Base-by-base conservation (phyloP, 2,888 invertebrate genomes). In the Oscheius myriophilus region DNA sequence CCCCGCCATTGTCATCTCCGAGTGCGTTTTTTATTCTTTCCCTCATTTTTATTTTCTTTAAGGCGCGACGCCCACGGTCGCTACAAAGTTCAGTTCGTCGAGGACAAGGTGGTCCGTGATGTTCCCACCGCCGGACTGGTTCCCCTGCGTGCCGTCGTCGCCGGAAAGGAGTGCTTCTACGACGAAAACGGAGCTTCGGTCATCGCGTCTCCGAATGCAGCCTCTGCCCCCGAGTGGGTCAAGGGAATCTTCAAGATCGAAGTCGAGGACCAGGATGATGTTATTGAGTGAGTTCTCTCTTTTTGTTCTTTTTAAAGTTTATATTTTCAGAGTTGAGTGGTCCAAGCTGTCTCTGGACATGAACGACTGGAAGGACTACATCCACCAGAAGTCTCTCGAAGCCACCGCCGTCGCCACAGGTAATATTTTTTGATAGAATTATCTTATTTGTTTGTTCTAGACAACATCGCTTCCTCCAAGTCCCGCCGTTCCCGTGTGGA, bases 101-200 rank as follows among this genome's bases (percentile, higher is more conserved):
- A 81, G 41, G 86, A 86, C 54, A 74, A 79, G 25, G 62, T 79
- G 12, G 72, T 73, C n/a, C 74, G 82, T 14, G 75, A 75, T 23
- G 73, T 84, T 26, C 86, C 86, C 2, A 64, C 71, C 14, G 74
- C 79, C 0, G 84, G 83, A 39, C 69, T 86, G 43, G 65, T 86
- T 21, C 80, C 85, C 0, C 69, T 86, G n/a, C 57, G 78, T 14
- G 78, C 62, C 4, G 54, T 78, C 12, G 61, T 64, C 1, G 39
- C 68, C 14, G 75, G 72, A 16, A 73, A 59, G 45, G 42, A 65
- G 21, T 41, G 53, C 23, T 59, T 26, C 41, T 58, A 63, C 39
- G 53, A 33, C 16, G 53, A 52, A 4, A 51, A 53, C 9, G 52
- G 54, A 1, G 63, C 63, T 12, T n/a, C 51, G 23, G 63, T 79